These are phyloP conservation scores for Ylistrum balloti DNA, from an alignment of 1,140 invertebrate species.

Conservation along the genomic window DNA sequence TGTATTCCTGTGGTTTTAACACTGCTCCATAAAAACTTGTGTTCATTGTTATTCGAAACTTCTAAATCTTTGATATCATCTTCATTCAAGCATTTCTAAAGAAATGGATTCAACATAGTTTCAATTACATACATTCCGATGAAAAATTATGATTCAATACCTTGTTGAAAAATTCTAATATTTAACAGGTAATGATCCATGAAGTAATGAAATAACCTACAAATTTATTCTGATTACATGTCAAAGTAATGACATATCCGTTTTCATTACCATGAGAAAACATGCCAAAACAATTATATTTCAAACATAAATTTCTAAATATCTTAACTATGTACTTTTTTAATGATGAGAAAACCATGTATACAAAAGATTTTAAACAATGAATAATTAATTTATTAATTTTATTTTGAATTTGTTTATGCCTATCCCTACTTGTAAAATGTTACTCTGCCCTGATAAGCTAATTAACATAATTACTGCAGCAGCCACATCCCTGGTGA, in stretches of 20 bases:
- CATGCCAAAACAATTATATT: neutral
- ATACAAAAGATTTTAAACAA: neutral
- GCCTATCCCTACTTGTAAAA: neutral
- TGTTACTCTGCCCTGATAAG: neutral
- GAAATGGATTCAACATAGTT: neutral
- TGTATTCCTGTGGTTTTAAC: neutral
- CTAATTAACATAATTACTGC: neutral
- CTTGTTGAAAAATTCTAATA: neutral
- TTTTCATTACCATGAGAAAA: neutral
- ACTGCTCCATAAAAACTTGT: neutral
- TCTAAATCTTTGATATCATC: neutral
- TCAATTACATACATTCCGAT: neutral
- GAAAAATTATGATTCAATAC: neutral
- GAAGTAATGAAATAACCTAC: neutral
- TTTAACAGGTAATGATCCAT: neutral
- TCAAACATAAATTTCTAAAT: neutral
- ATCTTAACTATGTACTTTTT: neutral
- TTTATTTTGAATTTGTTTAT: neutral
- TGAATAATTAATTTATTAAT: neutral
- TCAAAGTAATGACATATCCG: neutral
- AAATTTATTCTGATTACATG: neutral
- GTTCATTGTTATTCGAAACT: neutral
- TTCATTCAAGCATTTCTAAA: slow-evolving; percentile 3
- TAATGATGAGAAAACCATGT: neutral
- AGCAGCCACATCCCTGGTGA: neutral